These are phyloP conservation scores for Holothuria glaberrima DNA, from an alignment of 35 echinoderm and acorn worm species.

Conservation along the genomic window DNA sequence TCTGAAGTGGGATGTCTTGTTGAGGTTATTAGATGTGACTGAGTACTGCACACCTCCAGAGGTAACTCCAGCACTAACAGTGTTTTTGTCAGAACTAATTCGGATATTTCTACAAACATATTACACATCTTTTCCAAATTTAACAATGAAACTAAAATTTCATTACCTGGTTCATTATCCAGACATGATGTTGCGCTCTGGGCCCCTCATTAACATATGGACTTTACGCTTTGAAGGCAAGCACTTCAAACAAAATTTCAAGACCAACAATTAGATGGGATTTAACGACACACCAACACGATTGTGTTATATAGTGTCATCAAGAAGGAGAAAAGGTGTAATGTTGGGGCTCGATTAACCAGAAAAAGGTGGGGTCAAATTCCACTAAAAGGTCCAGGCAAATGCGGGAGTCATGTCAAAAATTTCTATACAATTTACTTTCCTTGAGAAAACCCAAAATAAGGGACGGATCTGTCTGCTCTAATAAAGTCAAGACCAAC, in stretches of 20 bases:
- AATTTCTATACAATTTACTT: too few relatives aligned
- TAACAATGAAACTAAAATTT: conserved; percentile 67
- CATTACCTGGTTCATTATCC: conserved; percentile 66
- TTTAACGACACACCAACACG: too few relatives aligned
- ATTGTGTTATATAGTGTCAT: too few relatives aligned
- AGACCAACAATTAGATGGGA: too few relatives aligned
- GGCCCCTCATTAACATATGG: conserved; percentile 25
- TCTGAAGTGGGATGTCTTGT: conserved; percentile 22
- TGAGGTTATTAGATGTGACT: conserved; percentile 29
- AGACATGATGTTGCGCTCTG: conserved; percentile 10
- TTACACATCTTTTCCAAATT: conserved; percentile 4
- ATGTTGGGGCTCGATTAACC: too few relatives aligned
- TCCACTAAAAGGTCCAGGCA: too few relatives aligned
- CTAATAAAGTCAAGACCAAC: too few relatives aligned
- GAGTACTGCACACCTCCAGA: conserved; percentile 26
- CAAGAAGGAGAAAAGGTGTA: too few relatives aligned
- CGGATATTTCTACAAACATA: conserved; percentile 14
- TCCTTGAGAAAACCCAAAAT: too few relatives aligned
- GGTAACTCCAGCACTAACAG: conserved; percentile 30
- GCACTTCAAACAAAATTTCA: not conserved
- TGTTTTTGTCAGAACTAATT: conserved; percentile 22
- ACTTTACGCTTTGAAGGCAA: conserved; percentile 17
- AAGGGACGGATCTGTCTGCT: too few relatives aligned
- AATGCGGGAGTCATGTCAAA: too few relatives aligned
- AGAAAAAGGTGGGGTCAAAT: too few relatives aligned